These are phyloP conservation scores for Plotosus lineatus DNA, from an alignment of 2,113 vertebrate genomes.

Conservation along the genomic window DNA sequence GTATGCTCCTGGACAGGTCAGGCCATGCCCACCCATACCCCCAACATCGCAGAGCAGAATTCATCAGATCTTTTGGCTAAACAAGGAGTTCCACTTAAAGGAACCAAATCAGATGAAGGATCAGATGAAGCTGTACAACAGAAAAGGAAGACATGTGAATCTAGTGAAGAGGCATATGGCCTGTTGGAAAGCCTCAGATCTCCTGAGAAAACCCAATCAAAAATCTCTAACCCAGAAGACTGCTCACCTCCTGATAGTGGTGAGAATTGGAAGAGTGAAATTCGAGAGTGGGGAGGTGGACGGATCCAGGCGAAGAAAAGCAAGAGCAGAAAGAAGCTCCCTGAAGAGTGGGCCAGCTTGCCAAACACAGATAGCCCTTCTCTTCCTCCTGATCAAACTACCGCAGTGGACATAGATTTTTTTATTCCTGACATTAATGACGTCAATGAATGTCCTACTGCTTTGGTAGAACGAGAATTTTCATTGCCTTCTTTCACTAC, in stretches of 20 bases:
- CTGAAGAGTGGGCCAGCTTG: conserved; percentile 72
- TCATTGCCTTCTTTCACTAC: conserved; percentile 6
- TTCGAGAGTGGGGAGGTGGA: conserved; percentile 70
- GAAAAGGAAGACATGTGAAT: conserved; percentile 74
- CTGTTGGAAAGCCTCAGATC: conserved; percentile 60
- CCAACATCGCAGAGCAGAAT: conserved; percentile 52
- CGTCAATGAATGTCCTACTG: background rate
- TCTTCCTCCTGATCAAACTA: conserved; percentile 50
- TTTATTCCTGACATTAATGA: conserved; percentile 36
- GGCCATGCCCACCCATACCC: conserved; percentile 50
- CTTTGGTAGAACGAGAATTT: conserved; percentile 11
- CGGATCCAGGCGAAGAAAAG: conserved; percentile 72
- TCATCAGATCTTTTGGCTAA: conserved; percentile 65
- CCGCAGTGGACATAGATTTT: conserved; percentile 48
- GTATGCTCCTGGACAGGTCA: conserved; percentile 51
- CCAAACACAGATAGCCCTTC: conserved; percentile 47
- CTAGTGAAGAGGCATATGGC: conserved; percentile 65
- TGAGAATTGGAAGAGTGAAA: conserved; percentile 72
- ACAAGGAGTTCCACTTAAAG: conserved; percentile 29
- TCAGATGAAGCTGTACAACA: conserved; percentile 63
- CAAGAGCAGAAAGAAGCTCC: conserved; percentile 73
- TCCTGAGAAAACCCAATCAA: conserved; percentile 51
- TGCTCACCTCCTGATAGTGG: conserved; percentile 51
- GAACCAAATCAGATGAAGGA: conserved; percentile 56
- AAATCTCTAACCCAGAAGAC: conserved; percentile 30